These are phyloP conservation scores for Hoplostethus mediterraneus DNA, from an alignment of 2,797 vertebrate species.

Conservation along the genomic window DNA sequence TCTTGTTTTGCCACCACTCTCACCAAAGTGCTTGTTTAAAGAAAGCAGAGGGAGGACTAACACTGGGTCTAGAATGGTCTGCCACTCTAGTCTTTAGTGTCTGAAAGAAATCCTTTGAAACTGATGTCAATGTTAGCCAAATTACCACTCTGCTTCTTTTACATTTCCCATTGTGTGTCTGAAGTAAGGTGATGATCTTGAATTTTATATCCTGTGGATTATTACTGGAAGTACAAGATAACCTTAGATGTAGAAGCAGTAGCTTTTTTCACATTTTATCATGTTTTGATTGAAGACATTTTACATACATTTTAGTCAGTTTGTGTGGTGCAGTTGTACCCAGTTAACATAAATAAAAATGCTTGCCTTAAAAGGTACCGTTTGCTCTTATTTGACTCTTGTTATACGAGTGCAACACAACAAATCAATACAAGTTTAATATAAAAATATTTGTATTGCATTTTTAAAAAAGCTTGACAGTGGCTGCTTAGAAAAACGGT, in stretches of 20 bases:
- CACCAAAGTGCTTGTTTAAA: conserved; percentile 89
- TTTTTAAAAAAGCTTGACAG: conserved; percentile 46
- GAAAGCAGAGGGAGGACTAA: conserved; percentile 73
- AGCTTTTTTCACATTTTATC: conserved; percentile 80
- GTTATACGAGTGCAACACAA: conserved; percentile 30
- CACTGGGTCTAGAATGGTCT: conserved; percentile 67
- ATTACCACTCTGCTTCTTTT: conserved; percentile 85
- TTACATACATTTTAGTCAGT: conserved; percentile 81
- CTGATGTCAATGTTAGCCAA: conserved; percentile 83
- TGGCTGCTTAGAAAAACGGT: conserved; percentile 53
- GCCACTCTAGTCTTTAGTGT: conserved; percentile 66
- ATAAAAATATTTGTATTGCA: conserved; percentile 76
- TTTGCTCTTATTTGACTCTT: conserved; percentile 46
- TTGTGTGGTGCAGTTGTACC: conserved; percentile 86
- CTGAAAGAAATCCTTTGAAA: conserved; percentile 66
- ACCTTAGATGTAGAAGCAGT: conserved; percentile 75
- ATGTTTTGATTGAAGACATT: conserved; percentile 80
- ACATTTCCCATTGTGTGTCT: conserved; percentile 70
- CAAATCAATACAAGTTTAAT: conserved; percentile 36
- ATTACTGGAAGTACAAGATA: conserved; percentile 83
- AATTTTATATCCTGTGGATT: conserved; percentile 83
- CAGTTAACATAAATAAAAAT: conserved; percentile 88
- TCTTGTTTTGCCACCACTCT: conserved; percentile 81
- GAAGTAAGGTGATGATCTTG: conserved; percentile 68
- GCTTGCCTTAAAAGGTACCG: conserved; percentile 83